phyloP scores from a whole-genome alignment of 2,888 invertebrate species.

The Lithophane ornitopus region DNA sequence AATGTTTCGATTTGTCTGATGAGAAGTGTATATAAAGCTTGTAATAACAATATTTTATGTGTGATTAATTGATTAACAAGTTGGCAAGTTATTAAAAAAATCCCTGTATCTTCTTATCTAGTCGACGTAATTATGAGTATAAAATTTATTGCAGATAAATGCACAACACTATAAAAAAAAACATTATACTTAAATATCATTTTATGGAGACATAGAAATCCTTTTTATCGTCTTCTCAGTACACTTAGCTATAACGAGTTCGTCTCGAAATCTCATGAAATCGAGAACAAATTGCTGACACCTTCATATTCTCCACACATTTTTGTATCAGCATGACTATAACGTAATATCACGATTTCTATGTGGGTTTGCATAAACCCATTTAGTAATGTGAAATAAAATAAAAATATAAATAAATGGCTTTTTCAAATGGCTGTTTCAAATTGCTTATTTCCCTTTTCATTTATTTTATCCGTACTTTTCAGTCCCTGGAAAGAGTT shows the following conservation, averaged over 20 bases:
- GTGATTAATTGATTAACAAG: not conserved
- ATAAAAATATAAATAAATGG: slow-evolving; percentile 21
- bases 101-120: not conserved
- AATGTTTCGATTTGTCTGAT: no score
- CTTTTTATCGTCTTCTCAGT: slow-evolving; percentile 32
- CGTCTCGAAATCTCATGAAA: slow-evolving; percentile 49
- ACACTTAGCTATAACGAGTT: slow-evolving; percentile 35
- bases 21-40: no score
- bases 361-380: slow-evolving; percentile 11
- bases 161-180: not conserved
- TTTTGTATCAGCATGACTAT: slow-evolving; percentile 43
- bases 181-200: slow-evolving; percentile 7
- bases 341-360: slow-evolving; percentile 16
- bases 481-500: slow-evolving; percentile 25
- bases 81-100: not conserved
- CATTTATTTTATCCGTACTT: slow-evolving; percentile 24
- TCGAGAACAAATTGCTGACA: slow-evolving; percentile 51
- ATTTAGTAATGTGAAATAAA: slow-evolving; percentile 18
- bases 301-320: slow-evolving; percentile 25
- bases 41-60: no score
- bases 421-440: slow-evolving; percentile 34
- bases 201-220: slow-evolving; percentile 19
- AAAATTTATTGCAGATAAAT: slow-evolving; percentile 6
- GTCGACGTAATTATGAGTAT: not conserved
- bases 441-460: slow-evolving; percentile 36